phyloP scores from a whole-genome alignment of 2,888 invertebrate species.

The Mesochorus sp. region DNA sequence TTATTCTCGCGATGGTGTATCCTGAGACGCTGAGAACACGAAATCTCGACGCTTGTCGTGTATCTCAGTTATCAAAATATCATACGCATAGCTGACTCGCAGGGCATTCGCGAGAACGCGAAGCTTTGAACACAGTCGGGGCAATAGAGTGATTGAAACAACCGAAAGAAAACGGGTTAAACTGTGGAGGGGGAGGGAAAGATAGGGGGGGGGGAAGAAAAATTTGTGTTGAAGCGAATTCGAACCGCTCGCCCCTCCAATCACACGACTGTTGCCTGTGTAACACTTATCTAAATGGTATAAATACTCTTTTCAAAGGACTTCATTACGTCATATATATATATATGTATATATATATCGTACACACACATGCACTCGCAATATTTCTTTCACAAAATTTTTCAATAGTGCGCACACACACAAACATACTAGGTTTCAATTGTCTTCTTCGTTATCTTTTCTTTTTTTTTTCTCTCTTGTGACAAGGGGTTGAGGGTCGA shows the following conservation, averaged over 20 bases:
- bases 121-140: constrained; percentile 78
- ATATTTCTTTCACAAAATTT: background rate
- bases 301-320: constrained; percentile 40
- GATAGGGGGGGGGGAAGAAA: background rate
- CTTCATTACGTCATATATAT: too few species aligned
- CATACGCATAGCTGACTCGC: constrained; percentile 31
- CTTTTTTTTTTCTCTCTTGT: background rate
- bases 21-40: too few species aligned
- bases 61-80: too few species aligned
- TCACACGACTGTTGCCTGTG: constrained; percentile 34
- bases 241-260: constrained; percentile 6
- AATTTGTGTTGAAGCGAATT: constrained; percentile 5
- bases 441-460: background rate
- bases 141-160: constrained; percentile 60
- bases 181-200: background rate
- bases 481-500: background rate
- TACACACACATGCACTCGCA: constrained; percentile 6
- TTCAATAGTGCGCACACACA: background rate
- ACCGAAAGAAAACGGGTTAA: constrained; percentile 39
- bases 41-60: too few species aligned
- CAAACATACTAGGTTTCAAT: background rate
- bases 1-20: too few species aligned
- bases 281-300: constrained; percentile 52
- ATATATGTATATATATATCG: background rate
- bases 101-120: constrained; percentile 63